Conservation (phyloP, 2,888 invertebrate genomes). For the Lingula anatina region DNA sequence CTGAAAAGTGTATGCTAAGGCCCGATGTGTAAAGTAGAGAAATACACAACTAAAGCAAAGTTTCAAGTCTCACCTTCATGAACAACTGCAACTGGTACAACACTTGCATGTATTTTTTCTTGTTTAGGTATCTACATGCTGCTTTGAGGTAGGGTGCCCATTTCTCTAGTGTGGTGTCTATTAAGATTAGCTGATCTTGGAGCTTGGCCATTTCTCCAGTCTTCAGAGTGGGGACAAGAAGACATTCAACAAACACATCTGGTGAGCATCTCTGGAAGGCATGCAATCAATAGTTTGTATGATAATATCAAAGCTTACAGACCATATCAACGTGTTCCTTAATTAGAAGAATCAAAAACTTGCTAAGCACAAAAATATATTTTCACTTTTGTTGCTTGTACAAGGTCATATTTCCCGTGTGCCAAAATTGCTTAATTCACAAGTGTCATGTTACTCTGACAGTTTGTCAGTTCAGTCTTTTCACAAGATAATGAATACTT, state of each 20-base stretch:
- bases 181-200: constrained; percentile 36
- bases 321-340: too few relatives aligned
- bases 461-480: too few relatives aligned
- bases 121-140: constrained; percentile 44
- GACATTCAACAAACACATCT: constrained; percentile 48
- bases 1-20: too few relatives aligned
- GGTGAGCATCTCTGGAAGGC: constrained; percentile 32
- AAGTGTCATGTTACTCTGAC: neutral
- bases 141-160: constrained; percentile 45
- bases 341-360: too few relatives aligned
- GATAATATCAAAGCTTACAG: too few relatives aligned
- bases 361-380: neutral
- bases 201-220: constrained; percentile 37
- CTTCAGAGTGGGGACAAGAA: constrained; percentile 41
- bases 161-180: constrained; percentile 41
- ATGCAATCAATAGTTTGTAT: too few relatives aligned
- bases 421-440: neutral
- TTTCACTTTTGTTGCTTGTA: neutral
- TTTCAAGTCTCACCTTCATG: constrained; percentile 53
- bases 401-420: neutral
- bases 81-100: constrained; percentile 51
- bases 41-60: too few relatives aligned
- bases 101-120: constrained; percentile 34
- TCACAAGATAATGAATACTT: too few relatives aligned
- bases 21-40: too few relatives aligned